phyloP scores from a whole-genome alignment of 2,888 invertebrate genomes.

The Scaptomyza polygonia region DNA sequence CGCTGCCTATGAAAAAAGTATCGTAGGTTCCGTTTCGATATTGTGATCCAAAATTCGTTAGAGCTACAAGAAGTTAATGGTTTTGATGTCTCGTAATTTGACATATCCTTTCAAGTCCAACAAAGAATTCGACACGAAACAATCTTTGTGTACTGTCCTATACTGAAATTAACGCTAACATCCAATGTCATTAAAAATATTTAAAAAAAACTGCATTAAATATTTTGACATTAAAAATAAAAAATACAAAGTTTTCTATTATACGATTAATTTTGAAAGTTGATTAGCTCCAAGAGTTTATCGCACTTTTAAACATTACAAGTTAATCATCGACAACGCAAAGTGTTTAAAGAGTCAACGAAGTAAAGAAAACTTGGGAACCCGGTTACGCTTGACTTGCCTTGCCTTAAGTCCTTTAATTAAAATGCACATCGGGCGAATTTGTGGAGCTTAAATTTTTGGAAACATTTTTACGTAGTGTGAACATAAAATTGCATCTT shows the following conservation, averaged over 20 bases:
- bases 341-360: constrained; percentile 8
- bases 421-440: constrained; percentile 63
- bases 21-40: not conserved
- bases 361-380: constrained; percentile 15
- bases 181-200: not conserved
- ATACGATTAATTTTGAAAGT: too few species aligned
- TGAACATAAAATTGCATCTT: constrained; percentile 44
- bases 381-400: constrained; percentile 27
- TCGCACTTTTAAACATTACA: constrained; percentile 1
- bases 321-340: constrained; percentile 21
- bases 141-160: constrained; percentile 15
- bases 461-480: constrained; percentile 52
- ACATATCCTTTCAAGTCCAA: constrained; percentile 16
- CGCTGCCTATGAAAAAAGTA: constrained; percentile 26
- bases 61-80: constrained; percentile 11
- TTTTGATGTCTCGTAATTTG: constrained; percentile 6
- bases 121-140: constrained; percentile 29
- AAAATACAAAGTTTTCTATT: too few species aligned
- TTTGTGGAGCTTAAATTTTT: constrained; percentile 42
- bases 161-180: constrained; percentile 12
- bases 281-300: constrained; percentile 11
- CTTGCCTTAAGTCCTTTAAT: constrained; percentile 61
- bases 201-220: not conserved
- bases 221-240: too few species aligned
- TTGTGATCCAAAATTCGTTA: not conserved